Evolutionary conservation across 1,140 invertebrate species (phyloP), one percentile per base, ranked within the genome.

Genomic region (Drosophila carrolli): DNA sequence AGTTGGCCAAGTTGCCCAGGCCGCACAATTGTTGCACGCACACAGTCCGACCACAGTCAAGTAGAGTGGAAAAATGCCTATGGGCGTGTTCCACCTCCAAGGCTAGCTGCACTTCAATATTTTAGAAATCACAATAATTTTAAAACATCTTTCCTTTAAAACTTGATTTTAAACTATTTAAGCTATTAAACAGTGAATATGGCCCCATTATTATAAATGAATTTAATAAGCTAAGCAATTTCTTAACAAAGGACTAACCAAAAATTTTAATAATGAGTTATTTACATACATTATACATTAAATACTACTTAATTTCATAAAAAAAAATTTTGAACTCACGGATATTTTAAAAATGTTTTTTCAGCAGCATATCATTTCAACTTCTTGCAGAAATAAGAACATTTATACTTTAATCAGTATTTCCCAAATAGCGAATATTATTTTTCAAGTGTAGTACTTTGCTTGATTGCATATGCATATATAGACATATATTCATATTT

Each of bases 11-110:
- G 70, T 79, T 79, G 83, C 78, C 19, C 66, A 48, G 63, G 66
- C 66, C 66, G 53, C 83, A 70, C 83, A 86, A 89, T 89, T 83
- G 83, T 89, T 88, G 84, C 83, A 88, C 83, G 83, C 66, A 86
- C 66, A 82, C 58, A 75, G 60, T 23, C 38, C 46, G 38, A 47
- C 51, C 40, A 43, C 78, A 78, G 58, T 65, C 75, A 82, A 86
- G 74, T 85, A 61, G 70, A 86, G 68, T 85, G 58, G 75, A 86
- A 78, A 86, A 78, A 75, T 78, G 48, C 75, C 59, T 70, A 38
- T 48, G 54, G 75, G 65, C 63, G 72, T 76, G 71, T 60, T 65
- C 40, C 44, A 27, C 16, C 29, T 37, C 19, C 11, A 56, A 67
- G 67, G 67, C 43, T 19, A 58, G 10, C 14, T 57, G 56, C 68